phyloP scores from a whole-genome alignment of 2,888 invertebrate genomes.

The Pheosia gnoma region DNA sequence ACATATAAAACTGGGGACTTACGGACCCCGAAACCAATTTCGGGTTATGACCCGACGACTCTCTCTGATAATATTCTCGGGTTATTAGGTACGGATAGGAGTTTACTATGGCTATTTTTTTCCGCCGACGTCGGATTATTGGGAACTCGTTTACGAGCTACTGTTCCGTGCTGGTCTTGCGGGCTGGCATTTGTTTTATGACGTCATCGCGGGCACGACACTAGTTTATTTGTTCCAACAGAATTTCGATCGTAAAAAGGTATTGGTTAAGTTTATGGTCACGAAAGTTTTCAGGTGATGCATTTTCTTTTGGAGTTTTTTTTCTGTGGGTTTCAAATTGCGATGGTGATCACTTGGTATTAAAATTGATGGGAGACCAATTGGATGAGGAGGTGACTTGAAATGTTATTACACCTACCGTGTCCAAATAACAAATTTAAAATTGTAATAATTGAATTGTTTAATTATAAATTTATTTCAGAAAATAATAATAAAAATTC shows the following conservation, averaged over 20 bases:
- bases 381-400: too few relatives aligned
- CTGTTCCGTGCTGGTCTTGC: conserved; percentile 55
- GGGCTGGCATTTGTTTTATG: conserved; percentile 76
- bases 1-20: conserved; percentile 85
- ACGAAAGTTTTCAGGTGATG: not conserved
- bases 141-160: conserved; percentile 75
- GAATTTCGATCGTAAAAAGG: conserved; percentile 36
- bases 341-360: too few relatives aligned
- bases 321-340: not conserved
- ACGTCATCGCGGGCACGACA: conserved; percentile 51
- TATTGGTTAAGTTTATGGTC: conserved; percentile 23
- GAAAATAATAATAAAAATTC: too few relatives aligned
- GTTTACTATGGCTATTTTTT: conserved; percentile 84
- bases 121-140: conserved; percentile 81
- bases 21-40: conserved; percentile 85
- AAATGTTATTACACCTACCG: too few relatives aligned
- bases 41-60: conserved; percentile 85
- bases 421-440: too few relatives aligned
- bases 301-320: too few relatives aligned
- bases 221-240: conserved; percentile 40
- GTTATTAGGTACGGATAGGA: conserved; percentile 84
- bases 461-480: too few relatives aligned
- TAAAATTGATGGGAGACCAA: too few relatives aligned
- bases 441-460: too few relatives aligned
- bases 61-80: conserved; percentile 84